These are phyloP conservation scores for Rhabdomys dilectus DNA, from an alignment of 2,113 vertebrate species.

Conservation along the genomic window DNA sequence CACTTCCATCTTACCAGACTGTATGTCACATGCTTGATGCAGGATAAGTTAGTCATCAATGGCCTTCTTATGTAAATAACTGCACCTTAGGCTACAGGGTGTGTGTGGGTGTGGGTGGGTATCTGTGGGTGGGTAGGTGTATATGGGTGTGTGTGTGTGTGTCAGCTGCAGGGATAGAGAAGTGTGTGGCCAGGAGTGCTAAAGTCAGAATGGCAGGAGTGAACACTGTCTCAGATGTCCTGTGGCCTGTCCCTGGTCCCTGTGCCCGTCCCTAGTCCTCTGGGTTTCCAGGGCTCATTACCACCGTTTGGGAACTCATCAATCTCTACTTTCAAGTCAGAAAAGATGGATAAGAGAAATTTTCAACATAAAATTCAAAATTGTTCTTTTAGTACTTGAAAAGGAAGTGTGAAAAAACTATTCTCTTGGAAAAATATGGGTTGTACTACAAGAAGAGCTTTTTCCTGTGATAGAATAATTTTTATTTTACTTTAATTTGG, in stretches of 20 bases:
- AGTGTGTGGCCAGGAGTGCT: rapidly evolving
- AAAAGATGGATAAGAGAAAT: neutral
- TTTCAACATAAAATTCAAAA: neutral
- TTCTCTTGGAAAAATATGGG: neutral
- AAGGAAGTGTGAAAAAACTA: neutral
- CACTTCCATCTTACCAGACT: neutral
- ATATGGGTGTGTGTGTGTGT: too few species aligned
- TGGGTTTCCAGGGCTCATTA: neutral
- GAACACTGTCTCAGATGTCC: neutral
- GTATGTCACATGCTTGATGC: neutral
- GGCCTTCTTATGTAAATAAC: too few species aligned
- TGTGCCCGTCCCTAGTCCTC: too few species aligned
- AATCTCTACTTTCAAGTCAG: neutral
- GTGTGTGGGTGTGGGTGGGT: too few species aligned
- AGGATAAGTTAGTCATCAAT: neutral
- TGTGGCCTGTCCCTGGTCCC: neutral
- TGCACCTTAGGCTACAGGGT: rapidly evolving
- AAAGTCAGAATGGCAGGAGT: neutral
- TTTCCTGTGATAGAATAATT: neutral
- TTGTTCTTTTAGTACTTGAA: neutral
- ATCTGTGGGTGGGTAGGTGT: too few species aligned
- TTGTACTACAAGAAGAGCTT: neutral
- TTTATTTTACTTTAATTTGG: neutral
- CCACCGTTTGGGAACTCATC: neutral
- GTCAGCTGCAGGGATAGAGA: neutral